A percentile compares a stretch with the other conserved stretches of the same genome.
Conservation (phyloP, 2,888 invertebrate species). For the Lingula anatina region DNA sequence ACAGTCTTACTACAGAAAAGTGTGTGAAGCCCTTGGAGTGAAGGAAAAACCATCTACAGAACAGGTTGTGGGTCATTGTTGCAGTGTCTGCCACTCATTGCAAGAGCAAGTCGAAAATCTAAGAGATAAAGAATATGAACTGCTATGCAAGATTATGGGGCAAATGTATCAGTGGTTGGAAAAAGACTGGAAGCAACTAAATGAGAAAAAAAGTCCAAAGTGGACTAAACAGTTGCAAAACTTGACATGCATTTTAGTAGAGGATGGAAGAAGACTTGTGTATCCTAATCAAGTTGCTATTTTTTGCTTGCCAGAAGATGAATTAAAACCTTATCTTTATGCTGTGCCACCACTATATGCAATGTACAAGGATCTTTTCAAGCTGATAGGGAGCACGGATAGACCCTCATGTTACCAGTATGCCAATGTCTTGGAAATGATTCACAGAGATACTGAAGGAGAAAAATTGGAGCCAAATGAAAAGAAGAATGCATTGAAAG, state of each 20-base stretch:
- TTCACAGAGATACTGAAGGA: no score
- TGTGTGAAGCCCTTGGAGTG: no score
- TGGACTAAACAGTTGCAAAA: background rate
- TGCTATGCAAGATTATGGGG: no score
- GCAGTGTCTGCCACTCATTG: no score
- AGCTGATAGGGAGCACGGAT: constrained; percentile 20
- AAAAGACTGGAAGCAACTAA: no score
- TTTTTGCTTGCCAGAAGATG: constrained; percentile 12
- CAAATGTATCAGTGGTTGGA: constrained; percentile 2
- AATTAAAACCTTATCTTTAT: constrained; percentile 21
- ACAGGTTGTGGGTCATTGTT: no score
- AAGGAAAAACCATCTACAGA: no score
- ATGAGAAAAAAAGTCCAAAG: background rate
- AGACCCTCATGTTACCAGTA: constrained; percentile 13
- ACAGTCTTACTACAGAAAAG: no score
- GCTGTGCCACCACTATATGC: constrained; percentile 17
- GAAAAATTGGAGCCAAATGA: constrained; percentile 23
- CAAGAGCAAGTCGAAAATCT: no score
- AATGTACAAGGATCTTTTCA: constrained; percentile 12
- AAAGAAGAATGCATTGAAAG: constrained; percentile 6
- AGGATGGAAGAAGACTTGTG: constrained; percentile 9
- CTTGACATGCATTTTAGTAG: constrained; percentile 6
- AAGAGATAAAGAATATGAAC: no score
- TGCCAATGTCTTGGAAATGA: no score
- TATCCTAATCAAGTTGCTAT: constrained; percentile 16